phyloP scores from a whole-genome alignment of 2,113 vertebrate genomes.

The Periophthalmodon schlosseri region DNA sequence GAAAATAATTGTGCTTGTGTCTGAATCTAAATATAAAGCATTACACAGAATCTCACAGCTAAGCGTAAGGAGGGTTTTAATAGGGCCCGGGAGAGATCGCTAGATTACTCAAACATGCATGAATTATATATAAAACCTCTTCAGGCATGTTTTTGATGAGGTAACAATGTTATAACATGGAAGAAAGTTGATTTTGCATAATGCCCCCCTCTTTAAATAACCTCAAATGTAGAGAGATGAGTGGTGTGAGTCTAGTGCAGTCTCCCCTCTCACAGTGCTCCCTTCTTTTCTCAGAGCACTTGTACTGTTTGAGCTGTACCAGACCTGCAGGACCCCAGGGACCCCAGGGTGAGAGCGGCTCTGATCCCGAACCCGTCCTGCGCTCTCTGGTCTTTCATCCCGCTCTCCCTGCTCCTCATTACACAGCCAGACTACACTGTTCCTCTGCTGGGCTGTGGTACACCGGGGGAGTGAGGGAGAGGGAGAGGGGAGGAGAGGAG shows the following conservation, averaged over 20 bases:
- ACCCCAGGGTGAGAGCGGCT: constrained; percentile 49
- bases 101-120: too few relatives aligned
- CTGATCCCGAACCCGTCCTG: constrained; percentile 40
- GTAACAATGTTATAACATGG: too few relatives aligned
- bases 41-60: too few relatives aligned
- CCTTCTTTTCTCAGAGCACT: constrained; percentile 32
- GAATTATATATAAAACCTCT: too few relatives aligned
- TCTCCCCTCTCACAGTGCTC: constrained; percentile 13
- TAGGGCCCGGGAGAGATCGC: too few relatives aligned
- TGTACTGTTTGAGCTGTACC: constrained; percentile 70
- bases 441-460: constrained; percentile 26
- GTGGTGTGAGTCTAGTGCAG: constrained; percentile 8
- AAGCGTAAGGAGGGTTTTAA: too few relatives aligned
- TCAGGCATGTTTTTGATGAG: too few relatives aligned
- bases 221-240: too few relatives aligned
- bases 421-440: constrained; percentile 45
- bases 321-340: constrained; percentile 58
- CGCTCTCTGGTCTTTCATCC: constrained; percentile 52
- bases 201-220: too few relatives aligned
- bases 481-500: neutral
- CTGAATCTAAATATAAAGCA: too few relatives aligned
- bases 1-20: too few relatives aligned
- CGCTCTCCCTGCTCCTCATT: constrained; percentile 66
- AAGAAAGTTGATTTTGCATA: too few relatives aligned
- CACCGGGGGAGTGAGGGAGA: constrained; percentile 6